Conservation (phyloP, 2,888 invertebrate species). For the Drosophila anomalata region DNA sequence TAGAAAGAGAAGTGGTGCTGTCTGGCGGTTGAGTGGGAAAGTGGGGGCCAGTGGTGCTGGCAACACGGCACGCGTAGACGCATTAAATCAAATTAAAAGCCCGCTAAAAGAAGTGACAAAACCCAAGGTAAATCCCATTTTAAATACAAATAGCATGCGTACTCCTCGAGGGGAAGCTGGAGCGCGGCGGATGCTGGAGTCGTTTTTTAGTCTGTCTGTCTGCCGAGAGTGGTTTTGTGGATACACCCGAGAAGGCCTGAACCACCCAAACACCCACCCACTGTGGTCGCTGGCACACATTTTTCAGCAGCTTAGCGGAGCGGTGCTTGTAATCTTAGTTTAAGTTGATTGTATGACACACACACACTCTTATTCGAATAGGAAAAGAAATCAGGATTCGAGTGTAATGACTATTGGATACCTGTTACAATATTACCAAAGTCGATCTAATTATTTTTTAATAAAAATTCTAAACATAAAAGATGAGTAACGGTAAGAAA, state of each 20-base stretch:
- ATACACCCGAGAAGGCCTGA: slow-evolving; percentile 6
- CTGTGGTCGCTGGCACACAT: slow-evolving; percentile 62
- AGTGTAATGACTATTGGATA: background rate
- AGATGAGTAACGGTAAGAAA: background rate
- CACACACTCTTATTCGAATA: slow-evolving; percentile 24
- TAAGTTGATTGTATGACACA: slow-evolving; percentile 74
- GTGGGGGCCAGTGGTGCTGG: slow-evolving; percentile 19
- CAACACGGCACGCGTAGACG: slow-evolving; percentile 67
- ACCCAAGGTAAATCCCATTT: slow-evolving; percentile 76
- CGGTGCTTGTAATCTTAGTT: slow-evolving; percentile 73
- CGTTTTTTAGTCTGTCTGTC: slow-evolving; percentile 19
- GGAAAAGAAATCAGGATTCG: slow-evolving; percentile 3
- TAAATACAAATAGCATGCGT: slow-evolving; percentile 73
- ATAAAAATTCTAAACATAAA: background rate
- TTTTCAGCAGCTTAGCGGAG: slow-evolving; percentile 68
- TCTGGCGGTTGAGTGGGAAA: background rate
- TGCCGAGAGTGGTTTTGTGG: slow-evolving; percentile 46
- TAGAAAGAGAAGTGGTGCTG: slow-evolving; percentile 3
- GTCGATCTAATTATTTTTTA: background rate
- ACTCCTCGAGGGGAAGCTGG: slow-evolving; percentile 15
- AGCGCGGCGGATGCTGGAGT: slow-evolving; percentile 11
- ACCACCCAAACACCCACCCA: background rate
- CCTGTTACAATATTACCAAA: background rate
- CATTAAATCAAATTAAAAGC: slow-evolving; percentile 81
- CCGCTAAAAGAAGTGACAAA: slow-evolving; percentile 71